Evolutionary conservation across 30 jellyfish, hydroid and myxozoan genomes (phyloP).

Genomic region (Nemopilema nomurai): DNA sequence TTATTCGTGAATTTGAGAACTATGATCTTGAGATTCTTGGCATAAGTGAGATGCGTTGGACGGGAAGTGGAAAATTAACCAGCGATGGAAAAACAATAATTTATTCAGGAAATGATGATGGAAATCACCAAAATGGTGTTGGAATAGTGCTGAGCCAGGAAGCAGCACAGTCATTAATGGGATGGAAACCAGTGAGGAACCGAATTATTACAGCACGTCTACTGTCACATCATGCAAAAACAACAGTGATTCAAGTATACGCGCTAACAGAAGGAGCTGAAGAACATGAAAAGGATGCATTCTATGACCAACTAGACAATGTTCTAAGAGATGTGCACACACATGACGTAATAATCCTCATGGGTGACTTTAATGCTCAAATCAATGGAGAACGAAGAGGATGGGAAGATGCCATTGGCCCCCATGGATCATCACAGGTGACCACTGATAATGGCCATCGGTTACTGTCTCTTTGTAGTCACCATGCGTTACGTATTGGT

Average conservation of each 20-base stretch:
- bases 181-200: conserved; percentile 15
- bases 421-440: conserved; percentile 12
- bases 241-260: conserved; percentile 16
- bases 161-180: conserved; percentile 7
- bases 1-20: not conserved
- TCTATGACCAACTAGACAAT: conserved; percentile 13
- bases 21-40: not conserved
- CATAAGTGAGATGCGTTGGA: conserved; percentile 27
- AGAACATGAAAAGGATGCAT: not conserved
- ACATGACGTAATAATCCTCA: conserved; percentile 23
- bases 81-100: conserved; percentile 6
- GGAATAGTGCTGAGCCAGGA: conserved; percentile 3
- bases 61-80: conserved; percentile 15
- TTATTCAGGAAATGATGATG: conserved; percentile 8
- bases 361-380: conserved; percentile 22
- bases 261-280: conserved; percentile 11
- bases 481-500: not conserved
- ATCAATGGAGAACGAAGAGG: not conserved
- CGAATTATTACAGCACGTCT: conserved; percentile 21
- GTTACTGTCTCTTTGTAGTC: conserved; percentile 2
- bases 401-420: conserved; percentile 12
- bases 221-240: not conserved
- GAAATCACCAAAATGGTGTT: not conserved
- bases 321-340: conserved; percentile 7
- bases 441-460: conserved; percentile 8